Conservation (phyloP, 2,113 vertebrate species). For the Tympanuchus pallidicinctus region DNA sequence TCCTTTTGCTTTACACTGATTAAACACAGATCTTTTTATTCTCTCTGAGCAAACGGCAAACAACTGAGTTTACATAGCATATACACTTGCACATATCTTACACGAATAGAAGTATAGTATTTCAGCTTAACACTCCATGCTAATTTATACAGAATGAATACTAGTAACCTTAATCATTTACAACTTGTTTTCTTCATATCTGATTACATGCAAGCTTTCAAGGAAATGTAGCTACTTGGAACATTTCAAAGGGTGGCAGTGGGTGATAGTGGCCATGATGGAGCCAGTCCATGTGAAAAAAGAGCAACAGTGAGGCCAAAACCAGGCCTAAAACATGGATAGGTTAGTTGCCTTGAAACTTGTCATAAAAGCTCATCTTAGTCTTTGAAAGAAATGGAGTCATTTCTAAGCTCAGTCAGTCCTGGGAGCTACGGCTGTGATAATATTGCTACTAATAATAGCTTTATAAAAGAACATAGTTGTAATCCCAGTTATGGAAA, state of each 20-base stretch:
- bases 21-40: neutral
- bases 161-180: neutral
- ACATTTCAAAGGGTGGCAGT: neutral
- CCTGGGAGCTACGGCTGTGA: neutral
- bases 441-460: neutral
- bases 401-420: neutral
- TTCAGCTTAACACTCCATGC: neutral
- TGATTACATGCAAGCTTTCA: neutral
- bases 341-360: neutral
- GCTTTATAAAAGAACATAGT: neutral
- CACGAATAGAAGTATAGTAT: neutral
- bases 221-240: neutral
- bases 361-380: neutral
- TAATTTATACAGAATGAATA: neutral
- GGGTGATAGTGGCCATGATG: neutral
- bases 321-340: neutral
- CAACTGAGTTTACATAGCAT: neutral
- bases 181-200: neutral
- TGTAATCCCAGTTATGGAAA: neutral
- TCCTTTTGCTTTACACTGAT: neutral
- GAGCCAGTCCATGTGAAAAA: neutral
- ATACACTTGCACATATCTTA: neutral
- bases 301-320: neutral
- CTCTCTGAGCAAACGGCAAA: neutral
- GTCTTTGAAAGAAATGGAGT: neutral